Conservation (phyloP, 2,113 vertebrate species). For the Zootoca vivipara region DNA sequence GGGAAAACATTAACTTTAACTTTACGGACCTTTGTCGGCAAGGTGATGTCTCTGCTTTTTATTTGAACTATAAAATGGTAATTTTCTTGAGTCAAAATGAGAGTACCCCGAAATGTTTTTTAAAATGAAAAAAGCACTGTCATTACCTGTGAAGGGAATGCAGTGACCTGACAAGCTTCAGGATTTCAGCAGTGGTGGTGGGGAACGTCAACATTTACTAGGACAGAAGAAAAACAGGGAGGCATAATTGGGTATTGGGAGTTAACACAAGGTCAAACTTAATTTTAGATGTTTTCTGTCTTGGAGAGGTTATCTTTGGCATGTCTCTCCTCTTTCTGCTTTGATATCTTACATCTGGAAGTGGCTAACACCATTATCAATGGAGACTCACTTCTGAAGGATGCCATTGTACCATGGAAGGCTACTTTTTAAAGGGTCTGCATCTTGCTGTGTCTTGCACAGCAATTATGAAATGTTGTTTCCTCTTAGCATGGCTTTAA, state of each 20-base stretch:
- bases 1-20: no score
- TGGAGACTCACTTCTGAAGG: background rate
- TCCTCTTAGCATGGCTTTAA: background rate
- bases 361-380: background rate
- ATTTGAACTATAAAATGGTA: no score
- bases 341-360: background rate
- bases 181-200: background rate
- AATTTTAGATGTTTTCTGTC: background rate
- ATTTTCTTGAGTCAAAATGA: no score
- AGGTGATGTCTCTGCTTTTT: no score
- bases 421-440: background rate
- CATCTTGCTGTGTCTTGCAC: background rate
- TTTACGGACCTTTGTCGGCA: no score
- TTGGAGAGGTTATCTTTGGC: background rate
- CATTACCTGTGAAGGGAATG: background rate
- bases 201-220: background rate
- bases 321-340: background rate
- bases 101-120: no score
- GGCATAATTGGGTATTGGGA: background rate
- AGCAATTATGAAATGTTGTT: background rate
- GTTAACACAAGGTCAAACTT: background rate
- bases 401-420: background rate
- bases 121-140: no score
- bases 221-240: background rate
- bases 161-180: background rate